Base-by-base conservation (phyloP, 35 echinoderm and acorn worm species). In the Hemicentrotus pulcherrimus region DNA sequence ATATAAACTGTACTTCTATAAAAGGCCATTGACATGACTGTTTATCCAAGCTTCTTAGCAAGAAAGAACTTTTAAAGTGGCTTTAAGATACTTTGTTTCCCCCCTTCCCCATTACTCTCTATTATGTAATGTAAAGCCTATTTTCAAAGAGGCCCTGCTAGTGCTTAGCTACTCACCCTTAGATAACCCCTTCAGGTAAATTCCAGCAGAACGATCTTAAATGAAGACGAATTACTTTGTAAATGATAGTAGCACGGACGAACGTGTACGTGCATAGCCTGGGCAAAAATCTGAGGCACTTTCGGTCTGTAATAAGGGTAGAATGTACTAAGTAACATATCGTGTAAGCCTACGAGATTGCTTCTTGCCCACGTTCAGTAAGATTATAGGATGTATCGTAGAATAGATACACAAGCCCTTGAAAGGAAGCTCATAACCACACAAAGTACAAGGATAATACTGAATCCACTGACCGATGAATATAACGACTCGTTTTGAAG, bases 401-500 rank as follows among this genome's bases (percentile, higher is more conserved):
- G 18, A n/a, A 78, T 78, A 78, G 65, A 78, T 78, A 78, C 65
- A 78, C 65, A 78, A 78, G 7, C 28, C 65, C 19, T 78, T 28
- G 19, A n/a, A 78, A 78, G 65, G 28, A 15, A 78, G 19, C 65
- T 78, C 9, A 78, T 78, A 78, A 78, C 19, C 65, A 22, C 19
- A 22, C 11, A 78, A 78, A 78, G 65, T 78, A 78, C 65, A 78
- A n/a, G 65, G 28, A 28, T n/a, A 59, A 78, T 78, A 78, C 65
- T 55, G 65, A 78, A 78, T 22, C 22, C 24, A 22, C 0, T 28
- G 22, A 78, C 28, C 65, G 28, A 28, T n/a, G 65, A 78, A n/a
- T 78, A 78, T 78, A 78, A 78, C 65, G 65, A 22, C 65, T 78
- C 19, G 65, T 78, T 78, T 78, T 78, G 65, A 78, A 78, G 65